Conservation (phyloP, 1,140 invertebrate genomes). For the Scaptodrosophila lebanonensis region DNA sequence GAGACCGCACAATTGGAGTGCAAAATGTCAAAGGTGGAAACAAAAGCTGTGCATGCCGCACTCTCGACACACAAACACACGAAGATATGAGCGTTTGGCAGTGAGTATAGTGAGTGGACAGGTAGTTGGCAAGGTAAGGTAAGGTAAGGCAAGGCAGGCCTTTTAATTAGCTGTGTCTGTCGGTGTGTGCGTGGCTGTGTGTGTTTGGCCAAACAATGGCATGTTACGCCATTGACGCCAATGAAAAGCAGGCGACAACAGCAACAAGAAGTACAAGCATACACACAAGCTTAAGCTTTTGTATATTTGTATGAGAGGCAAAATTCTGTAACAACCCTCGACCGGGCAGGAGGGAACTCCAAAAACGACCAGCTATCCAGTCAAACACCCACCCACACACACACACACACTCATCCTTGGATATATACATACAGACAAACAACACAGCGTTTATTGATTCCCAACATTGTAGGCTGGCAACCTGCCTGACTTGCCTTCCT, state of each 20-base stretch:
- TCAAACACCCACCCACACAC: slow-evolving; percentile 1
- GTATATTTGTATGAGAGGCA: too few species aligned
- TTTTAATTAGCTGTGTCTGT: slow-evolving; percentile 51
- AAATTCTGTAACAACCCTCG: slow-evolving; percentile 33
- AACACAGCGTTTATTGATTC: slow-evolving; percentile 26
- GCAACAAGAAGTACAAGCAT: background rate
- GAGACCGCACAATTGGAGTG: slow-evolving; percentile 23
- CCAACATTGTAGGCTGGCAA: slow-evolving; percentile 13
- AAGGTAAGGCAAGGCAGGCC: too few species aligned
- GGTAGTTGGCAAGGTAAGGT: background rate
- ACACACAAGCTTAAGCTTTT: too few species aligned
- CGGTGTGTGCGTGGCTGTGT: background rate
- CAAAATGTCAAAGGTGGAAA: slow-evolving; percentile 30
- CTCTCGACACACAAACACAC: background rate
- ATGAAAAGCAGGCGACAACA: slow-evolving; percentile 14
- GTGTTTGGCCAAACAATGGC: slow-evolving; percentile 30
- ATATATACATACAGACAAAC: background rate
- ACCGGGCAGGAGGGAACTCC: background rate
- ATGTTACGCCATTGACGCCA: slow-evolving; percentile 38
- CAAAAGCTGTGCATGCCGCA: slow-evolving; percentile 26
- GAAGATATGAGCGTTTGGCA: slow-evolving; percentile 22
- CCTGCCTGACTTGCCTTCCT: slow-evolving; percentile 12
- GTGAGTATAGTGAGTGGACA: background rate
- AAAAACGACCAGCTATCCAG: background rate
- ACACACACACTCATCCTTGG: background rate